Base-by-base conservation (phyloP, 2,797 vertebrate species). In the Clangula hyemalis region DNA sequence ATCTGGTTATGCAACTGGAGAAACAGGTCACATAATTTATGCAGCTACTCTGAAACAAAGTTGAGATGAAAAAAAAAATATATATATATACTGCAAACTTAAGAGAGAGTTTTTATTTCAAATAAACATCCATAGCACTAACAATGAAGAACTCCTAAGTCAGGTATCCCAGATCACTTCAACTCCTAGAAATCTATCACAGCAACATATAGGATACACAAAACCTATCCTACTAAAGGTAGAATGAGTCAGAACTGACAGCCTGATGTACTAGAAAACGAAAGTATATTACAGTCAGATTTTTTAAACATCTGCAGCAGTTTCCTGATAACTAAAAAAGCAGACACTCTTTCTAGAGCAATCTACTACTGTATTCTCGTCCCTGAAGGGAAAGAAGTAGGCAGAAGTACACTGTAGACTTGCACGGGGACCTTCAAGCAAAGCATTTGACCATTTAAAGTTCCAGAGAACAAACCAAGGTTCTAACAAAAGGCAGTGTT, bases 241-340 rank as follows among this genome's bases (percentile, higher is more conserved):
- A 80, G 49, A 89, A 79, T 51, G 65, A 85, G 24, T 93, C 47
- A 93, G 87, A 95, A 74, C 34, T 71, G 90, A 54, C 74, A 89
- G 66, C n/a, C 66, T 93, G 47, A 93, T 41, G 68, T 13, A 51
- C 21, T 25, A 75, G 70, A 85, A 89, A 89, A 74, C 65, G 84
- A 87, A 96, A 28, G 21, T 85, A 70, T 56, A 75, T 82, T 87
- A 69, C 89, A 93, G 39, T 16, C 77, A 86, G 51, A 89, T 72
- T 61, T 94, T 45, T 93, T 54, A 91, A 94, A 92, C 84, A 95
- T 92, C 78, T 94, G 81, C 81, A 96, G 71, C 64, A 84, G 73
- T 93, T 94, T 92, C 47, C 89, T 93, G 79, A 70, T 83, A 78
- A 84, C 51, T 86, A 54, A 94, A 95, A 92, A 79, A 82, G 53